phyloP scores from a whole-genome alignment of 2,888 invertebrate genomes.

The Hanleya hanleyi region DNA sequence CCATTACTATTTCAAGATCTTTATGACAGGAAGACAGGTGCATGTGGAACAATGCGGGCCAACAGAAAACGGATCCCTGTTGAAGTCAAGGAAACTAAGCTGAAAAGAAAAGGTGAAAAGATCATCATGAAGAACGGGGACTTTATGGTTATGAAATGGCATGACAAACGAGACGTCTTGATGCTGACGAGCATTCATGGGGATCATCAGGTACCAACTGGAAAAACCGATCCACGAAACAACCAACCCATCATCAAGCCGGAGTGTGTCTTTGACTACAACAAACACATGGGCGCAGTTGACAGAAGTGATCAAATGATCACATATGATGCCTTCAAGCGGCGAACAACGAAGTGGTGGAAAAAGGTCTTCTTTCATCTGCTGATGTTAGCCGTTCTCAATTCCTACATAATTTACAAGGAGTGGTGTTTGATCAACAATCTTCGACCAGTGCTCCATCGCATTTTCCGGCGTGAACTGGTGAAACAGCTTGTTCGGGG shows the following conservation, averaged over 20 bases:
- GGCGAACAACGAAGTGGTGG: slow-evolving; percentile 40
- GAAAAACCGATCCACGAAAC: slow-evolving; percentile 16
- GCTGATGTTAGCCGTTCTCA: slow-evolving; percentile 20
- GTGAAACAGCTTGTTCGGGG: not conserved
- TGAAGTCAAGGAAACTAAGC: slow-evolving; percentile 20
- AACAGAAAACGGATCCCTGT: slow-evolving; percentile 31
- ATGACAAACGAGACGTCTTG: slow-evolving; percentile 30
- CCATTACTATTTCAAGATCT: slow-evolving; percentile 29
- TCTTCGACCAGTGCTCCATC: slow-evolving; percentile 6
- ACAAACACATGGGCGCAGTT: slow-evolving; percentile 40
- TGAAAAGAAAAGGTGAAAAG: slow-evolving; percentile 17
- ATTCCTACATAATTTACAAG: slow-evolving; percentile 33
- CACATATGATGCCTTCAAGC: slow-evolving; percentile 27
- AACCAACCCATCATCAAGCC: slow-evolving; percentile 26
- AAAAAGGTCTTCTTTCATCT: slow-evolving; percentile 39
- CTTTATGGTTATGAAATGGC: slow-evolving; percentile 23
- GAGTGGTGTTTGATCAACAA: not conserved
- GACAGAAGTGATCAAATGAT: slow-evolving; percentile 39
- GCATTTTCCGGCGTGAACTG: slow-evolving; percentile 12
- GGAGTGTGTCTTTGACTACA: slow-evolving; percentile 27
- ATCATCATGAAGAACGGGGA: slow-evolving; percentile 10
- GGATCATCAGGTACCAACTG: slow-evolving; percentile 15
- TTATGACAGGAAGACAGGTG: slow-evolving; percentile 12
- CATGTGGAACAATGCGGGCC: slow-evolving; percentile 27
- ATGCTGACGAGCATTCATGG: slow-evolving; percentile 30